Evolutionary conservation across 2,113 vertebrate species (phyloP).

Genomic region (Mustela nigripes): DNA sequence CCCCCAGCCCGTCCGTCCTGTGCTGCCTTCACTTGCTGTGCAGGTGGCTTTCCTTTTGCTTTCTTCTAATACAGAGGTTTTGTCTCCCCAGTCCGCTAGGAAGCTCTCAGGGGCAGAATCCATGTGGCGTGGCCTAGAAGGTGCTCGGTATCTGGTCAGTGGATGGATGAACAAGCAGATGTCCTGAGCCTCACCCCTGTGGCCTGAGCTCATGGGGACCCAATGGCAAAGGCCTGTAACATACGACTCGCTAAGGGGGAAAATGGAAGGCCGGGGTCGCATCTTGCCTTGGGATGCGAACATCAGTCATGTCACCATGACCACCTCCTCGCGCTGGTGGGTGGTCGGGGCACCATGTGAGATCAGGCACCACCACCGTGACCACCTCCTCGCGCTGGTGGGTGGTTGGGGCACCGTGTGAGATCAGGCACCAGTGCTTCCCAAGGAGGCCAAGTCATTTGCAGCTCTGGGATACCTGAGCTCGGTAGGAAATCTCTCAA

Average conservation of each 20-base stretch:
- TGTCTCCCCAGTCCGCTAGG: background rate
- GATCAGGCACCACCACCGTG: background rate
- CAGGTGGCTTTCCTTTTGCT: background rate
- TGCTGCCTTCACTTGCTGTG: background rate
- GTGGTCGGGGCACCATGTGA: background rate
- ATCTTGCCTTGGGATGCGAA: background rate
- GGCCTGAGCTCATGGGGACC: background rate
- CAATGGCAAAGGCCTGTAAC: background rate
- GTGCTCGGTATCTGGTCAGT: background rate
- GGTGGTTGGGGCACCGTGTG: background rate
- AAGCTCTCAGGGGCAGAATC: background rate
- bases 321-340: background rate
- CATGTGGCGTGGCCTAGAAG: background rate
- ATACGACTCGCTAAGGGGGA: background rate
- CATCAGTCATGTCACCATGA: background rate
- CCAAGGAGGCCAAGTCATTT: background rate
- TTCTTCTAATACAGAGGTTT: background rate
- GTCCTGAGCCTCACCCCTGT: background rate
- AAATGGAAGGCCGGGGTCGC: background rate
- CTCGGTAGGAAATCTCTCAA: background rate
- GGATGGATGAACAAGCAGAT: background rate
- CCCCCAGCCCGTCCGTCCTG: too few species aligned
- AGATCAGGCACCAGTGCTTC: background rate
- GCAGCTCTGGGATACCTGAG: background rate
- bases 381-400: background rate